Percentiles rank a stretch among this genome's conserved stretches.
Evolutionary conservation across 2,888 invertebrate species (phyloP).

Genomic region (Eueremaeus valkanovi): DNA sequence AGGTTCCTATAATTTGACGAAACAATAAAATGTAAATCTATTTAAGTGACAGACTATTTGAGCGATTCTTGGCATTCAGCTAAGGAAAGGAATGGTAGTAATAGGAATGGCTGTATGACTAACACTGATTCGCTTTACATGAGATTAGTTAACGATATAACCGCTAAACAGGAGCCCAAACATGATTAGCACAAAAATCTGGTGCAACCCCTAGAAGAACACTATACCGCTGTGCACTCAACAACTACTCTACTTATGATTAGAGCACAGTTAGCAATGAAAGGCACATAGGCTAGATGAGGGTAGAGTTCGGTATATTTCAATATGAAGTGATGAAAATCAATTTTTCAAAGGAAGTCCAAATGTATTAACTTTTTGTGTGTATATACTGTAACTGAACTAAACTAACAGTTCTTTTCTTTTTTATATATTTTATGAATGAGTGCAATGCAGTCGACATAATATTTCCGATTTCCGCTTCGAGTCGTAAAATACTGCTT

Average conservation of each 20-base stretch:
- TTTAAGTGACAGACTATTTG: too few relatives aligned
- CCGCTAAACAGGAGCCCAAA: not conserved
- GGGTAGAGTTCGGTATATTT: too few relatives aligned
- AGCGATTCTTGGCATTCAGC: too few relatives aligned
- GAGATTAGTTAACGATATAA: not conserved
- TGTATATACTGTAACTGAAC: not conserved
- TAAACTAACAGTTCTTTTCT: not conserved
- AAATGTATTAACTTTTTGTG: not conserved
- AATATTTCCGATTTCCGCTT: conserved; percentile 20
- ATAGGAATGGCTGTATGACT: too few relatives aligned
- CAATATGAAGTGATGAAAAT: conserved; percentile 1
- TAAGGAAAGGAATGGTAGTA: too few relatives aligned
- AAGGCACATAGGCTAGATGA: not conserved
- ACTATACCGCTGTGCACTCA: conserved; percentile 26
- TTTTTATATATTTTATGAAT: conserved; percentile 12
- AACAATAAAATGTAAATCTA: too few relatives aligned
- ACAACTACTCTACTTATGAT: not conserved
- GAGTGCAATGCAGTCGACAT: not conserved
- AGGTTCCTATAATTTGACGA: too few relatives aligned
- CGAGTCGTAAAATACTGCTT: not conserved
- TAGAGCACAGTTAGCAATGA: not conserved
- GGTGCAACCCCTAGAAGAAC: conserved; percentile 20
- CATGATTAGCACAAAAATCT: not conserved
- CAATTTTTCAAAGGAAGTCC: conserved; percentile 12
- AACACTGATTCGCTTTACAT: too few relatives aligned